These are phyloP conservation scores for Lycorma delicatula DNA, from an alignment of 1,140 invertebrate species.

Conservation along the genomic window DNA sequence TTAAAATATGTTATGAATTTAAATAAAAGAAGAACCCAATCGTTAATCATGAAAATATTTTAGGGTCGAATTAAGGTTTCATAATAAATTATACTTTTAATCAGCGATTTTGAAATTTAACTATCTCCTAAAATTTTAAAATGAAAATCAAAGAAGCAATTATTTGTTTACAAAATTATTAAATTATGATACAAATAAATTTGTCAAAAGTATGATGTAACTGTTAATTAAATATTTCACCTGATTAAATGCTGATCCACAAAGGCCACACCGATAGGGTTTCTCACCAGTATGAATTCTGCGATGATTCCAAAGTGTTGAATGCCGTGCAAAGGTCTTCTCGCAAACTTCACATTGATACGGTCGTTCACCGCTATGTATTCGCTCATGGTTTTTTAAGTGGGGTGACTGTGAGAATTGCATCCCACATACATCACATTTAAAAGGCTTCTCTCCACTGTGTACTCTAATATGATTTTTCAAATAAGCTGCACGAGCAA, in stretches of 20 bases:
- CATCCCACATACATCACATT: constrained; percentile 80
- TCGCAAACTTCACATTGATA: constrained; percentile 88
- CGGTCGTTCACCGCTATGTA: constrained; percentile 81
- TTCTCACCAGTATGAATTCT: constrained; percentile 92
- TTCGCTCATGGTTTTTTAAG: constrained; percentile 85
- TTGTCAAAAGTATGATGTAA: too few relatives aligned
- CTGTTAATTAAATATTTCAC: not conserved
- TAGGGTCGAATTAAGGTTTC: too few relatives aligned
- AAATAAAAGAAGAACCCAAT: too few relatives aligned
- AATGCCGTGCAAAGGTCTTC: constrained; percentile 79
- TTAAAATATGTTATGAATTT: too few relatives aligned
- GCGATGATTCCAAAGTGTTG: constrained; percentile 82
- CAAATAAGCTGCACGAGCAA: constrained; percentile 82
- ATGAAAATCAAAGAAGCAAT: too few relatives aligned
- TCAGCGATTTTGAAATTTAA: too few relatives aligned
- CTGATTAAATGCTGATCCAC: constrained; percentile 74
- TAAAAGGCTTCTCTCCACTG: constrained; percentile 70
- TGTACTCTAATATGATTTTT: constrained; percentile 87
- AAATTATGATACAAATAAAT: too few relatives aligned
- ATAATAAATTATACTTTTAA: too few relatives aligned
- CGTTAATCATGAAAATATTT: too few relatives aligned
- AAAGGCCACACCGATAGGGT: constrained; percentile 75
- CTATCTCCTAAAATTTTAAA: too few relatives aligned
- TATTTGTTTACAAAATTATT: too few relatives aligned
- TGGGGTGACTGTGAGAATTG: constrained; percentile 80